Evolutionary conservation across 2,113 vertebrate species (phyloP), one percentile per base, ranked within the genome.

Genomic region (Geococcyx californianus): DNA sequence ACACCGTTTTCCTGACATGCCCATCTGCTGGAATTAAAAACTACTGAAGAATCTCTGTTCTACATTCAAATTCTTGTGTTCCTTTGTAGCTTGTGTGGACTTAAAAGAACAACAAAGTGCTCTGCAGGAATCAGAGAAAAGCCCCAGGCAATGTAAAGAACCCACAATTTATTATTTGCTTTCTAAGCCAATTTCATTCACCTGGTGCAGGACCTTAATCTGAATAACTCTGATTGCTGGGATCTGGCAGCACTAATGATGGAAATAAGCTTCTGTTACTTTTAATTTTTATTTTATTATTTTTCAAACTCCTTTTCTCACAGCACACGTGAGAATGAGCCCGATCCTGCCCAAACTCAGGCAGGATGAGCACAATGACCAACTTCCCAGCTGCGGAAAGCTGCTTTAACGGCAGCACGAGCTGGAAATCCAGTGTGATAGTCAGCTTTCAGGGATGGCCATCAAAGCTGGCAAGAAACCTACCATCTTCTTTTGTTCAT

Each of bases 261-360:
- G 42, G n/a, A 90, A 94, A 87, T 10, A 80, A 69, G 28, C 29
- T 88, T 58, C 63, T 81, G 8, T 40, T 74, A 47, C 3, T 49
- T 81, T 21, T 25, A 24, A 19, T n/a, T 60, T 63, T 67, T 18
- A 23, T 33, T 59, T 45, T 28, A 36, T 44, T 58, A 10, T 6
- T 74, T 91, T 83, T 92, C 34, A 33, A 92, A 47, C 18, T 54
- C 16, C 11, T 81, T 87, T 95, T 84, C 51, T 92, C 75, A 76
- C 31, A 33, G n/a, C 5, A 28, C 36, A 62, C 0, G 2, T 19
- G 16, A 86, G 52, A 40, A 72, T 28, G 7, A 47, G 23, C 19
- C 0, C 0, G 31, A 66, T 69, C 7, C 75, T 72, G 54, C 23
- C 58, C 5, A 2, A 64, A 51, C n/a, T 69, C 3, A 1, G 10